These are phyloP conservation scores for Caenorhabditis drosophilae DNA, from an alignment of 2,888 invertebrate species.

Conservation along the genomic window DNA sequence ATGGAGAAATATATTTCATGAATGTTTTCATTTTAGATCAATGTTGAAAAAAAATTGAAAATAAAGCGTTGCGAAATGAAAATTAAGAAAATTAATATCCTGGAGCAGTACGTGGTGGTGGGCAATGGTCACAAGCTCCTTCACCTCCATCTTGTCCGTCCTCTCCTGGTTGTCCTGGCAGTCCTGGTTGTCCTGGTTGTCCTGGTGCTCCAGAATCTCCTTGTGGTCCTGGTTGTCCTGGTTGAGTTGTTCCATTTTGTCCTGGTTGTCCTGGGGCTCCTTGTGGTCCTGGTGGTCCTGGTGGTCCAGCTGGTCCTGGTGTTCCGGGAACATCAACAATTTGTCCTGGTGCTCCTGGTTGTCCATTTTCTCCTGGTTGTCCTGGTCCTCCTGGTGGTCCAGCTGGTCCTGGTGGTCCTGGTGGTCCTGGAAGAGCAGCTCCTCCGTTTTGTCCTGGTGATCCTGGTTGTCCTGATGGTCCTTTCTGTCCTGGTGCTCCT, in stretches of 20 bases:
- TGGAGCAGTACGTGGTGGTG: slow-evolving; percentile 45
- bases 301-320: slow-evolving; percentile 54
- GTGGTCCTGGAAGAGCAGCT: slow-evolving; percentile 43
- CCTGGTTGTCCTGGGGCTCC: too few relatives aligned
- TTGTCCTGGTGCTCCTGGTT: slow-evolving; percentile 49
- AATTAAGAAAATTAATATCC: too few relatives aligned
- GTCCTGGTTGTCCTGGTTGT: slow-evolving; percentile 55
- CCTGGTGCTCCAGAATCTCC: slow-evolving; percentile 55
- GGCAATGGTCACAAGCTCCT: slow-evolving; percentile 50
- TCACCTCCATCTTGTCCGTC: slow-evolving; percentile 50
- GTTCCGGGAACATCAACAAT: slow-evolving; percentile 45
- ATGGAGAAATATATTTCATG: too few relatives aligned
- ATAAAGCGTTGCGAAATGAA: too few relatives aligned
- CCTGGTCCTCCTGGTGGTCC: slow-evolving; percentile 51
- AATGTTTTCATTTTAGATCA: too few relatives aligned
- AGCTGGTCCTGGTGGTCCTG: slow-evolving; percentile 44
- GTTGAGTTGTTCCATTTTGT: too few relatives aligned
- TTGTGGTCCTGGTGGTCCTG: slow-evolving; percentile 53
- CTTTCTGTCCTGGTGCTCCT: too few relatives aligned
- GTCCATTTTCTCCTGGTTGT: slow-evolving; percentile 50
- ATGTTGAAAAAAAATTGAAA: too few relatives aligned
- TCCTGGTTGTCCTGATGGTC: slow-evolving; percentile 47
- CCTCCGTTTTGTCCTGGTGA: slow-evolving; percentile 46
- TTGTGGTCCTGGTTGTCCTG: slow-evolving; percentile 51
- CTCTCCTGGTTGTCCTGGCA: slow-evolving; percentile 49